Base-by-base conservation (phyloP, 2,888 invertebrate species). In the Platycnemis pennipes region DNA sequence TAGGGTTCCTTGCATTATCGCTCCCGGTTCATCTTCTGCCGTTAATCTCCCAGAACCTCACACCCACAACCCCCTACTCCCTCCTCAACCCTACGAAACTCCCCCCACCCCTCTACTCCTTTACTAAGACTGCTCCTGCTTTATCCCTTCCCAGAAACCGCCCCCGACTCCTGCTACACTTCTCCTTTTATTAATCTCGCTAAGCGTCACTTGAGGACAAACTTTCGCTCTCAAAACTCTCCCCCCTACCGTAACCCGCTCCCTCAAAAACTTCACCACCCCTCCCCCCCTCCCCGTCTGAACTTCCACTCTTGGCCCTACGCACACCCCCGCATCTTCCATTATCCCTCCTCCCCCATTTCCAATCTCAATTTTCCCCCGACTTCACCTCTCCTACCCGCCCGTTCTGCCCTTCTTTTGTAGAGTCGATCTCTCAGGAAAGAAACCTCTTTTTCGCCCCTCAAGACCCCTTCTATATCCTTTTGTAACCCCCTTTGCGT, bases 1-100 rank as follows among this genome's bases (percentile, higher is more conserved):
- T 69, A 91, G 91, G 91, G 91, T 91, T 91, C 91, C 91, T 63
- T 91, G 63, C 91, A 91, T 91, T 91, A 91, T 91, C 91, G 63
- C 91, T 37, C 91, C 91, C 63, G 63, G 91, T 91, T 91, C 91
- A 91, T 91, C 91, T 91, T 63, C 44, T n/a, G 91, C 91, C 91
- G 91, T 91, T 91, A 91, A 91, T 91, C 91, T 91, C 91, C 56
- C 91, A n/a, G 63, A 77, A 77, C 77, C 77, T 77, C 77, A 31
- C 77, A 77, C 77, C 37, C 63, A 26, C 63, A 31, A 77, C 37
- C 13, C n/a, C 37, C 13, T 11, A 8, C 37, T 37, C 37, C 37
- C 11, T 37, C 77, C 26, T 49, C 19, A 11, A 16, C 49, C n/a
- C 63, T 26, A 63, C 22, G 63, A 63, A 63, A 63, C 77, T 77